Conservation (phyloP, 2,113 vertebrate genomes). For the Maccullochella peelii region DNA sequence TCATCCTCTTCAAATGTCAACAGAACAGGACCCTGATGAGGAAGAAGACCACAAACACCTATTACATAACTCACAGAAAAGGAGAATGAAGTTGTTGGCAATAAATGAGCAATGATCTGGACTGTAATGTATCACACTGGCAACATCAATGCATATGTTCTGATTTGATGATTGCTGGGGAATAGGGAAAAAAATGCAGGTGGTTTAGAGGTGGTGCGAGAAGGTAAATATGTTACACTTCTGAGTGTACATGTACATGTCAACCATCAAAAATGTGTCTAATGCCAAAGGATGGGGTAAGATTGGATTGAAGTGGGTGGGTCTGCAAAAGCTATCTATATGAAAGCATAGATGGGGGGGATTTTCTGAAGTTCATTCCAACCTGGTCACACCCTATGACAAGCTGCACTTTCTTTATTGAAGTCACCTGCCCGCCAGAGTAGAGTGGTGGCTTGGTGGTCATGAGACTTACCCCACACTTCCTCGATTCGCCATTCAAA, state of each 20-base stretch:
- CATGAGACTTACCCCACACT: conserved; percentile 84
- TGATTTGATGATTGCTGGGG: not conserved
- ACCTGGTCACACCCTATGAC: not conserved
- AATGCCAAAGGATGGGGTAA: not conserved
- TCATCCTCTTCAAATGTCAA: conserved; percentile 89
- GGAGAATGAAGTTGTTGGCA: not conserved
- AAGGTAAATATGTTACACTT: not conserved
- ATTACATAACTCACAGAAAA: not conserved
- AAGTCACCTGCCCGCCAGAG: conserved; percentile 55
- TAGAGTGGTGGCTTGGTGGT: not conserved
- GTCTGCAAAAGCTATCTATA: not conserved
- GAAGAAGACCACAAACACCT: not conserved
- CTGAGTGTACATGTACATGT: not conserved
- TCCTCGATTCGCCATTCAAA: conserved; percentile 84
- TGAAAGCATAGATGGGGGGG: not conserved
- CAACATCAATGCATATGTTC: not conserved
- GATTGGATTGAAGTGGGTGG: not conserved
- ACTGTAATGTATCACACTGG: not conserved
- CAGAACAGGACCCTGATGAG: conserved; percentile 83
- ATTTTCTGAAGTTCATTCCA: not conserved
- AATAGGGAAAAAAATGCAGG: not conserved
- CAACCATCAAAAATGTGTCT: not conserved
- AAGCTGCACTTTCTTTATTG: conserved; percentile 1
- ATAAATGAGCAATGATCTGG: conserved; percentile 1
- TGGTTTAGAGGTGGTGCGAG: not conserved